Percentiles rank a stretch among this genome's conserved stretches.
phyloP scores from a whole-genome alignment of 2,113 vertebrate genomes.

The Tupaia chinensis region DNA sequence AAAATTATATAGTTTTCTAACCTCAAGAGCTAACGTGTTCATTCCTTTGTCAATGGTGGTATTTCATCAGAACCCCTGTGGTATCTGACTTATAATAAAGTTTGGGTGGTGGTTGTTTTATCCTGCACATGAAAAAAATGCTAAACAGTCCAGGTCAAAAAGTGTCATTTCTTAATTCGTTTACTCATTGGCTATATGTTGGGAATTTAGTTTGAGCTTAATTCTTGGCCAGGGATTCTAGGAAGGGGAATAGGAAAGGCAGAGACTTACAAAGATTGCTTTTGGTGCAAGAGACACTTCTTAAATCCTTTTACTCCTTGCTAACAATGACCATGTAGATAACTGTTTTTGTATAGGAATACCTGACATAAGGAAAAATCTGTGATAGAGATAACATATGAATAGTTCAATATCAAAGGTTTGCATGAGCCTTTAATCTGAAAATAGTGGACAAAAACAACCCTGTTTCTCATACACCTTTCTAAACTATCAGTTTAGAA shows the following conservation, averaged over 20 bases:
- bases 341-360: neutral
- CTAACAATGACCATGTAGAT: neutral
- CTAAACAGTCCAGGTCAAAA: neutral
- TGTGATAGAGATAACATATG: neutral
- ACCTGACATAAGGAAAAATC: neutral
- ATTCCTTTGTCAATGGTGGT: neutral
- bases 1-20: neutral
- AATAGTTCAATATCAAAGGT: neutral
- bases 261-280: neutral
- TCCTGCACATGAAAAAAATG: neutral
- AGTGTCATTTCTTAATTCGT: neutral
- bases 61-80: neutral
- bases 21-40: neutral
- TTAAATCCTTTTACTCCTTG: slow-evolving; percentile 22
- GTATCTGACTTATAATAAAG: neutral
- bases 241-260: neutral
- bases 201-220: neutral
- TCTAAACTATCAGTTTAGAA: slow-evolving; percentile 22
- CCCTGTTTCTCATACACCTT: neutral
- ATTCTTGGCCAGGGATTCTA: neutral
- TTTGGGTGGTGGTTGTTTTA: neutral
- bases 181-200: neutral
- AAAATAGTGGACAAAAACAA: neutral
- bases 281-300: neutral
- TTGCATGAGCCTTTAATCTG: neutral